A percentile compares a stretch with the other conserved stretches of the same genome.
Evolutionary conservation across 92 coral and sea anemone species (phyloP).

Genomic region (Paramuricea clavata): DNA sequence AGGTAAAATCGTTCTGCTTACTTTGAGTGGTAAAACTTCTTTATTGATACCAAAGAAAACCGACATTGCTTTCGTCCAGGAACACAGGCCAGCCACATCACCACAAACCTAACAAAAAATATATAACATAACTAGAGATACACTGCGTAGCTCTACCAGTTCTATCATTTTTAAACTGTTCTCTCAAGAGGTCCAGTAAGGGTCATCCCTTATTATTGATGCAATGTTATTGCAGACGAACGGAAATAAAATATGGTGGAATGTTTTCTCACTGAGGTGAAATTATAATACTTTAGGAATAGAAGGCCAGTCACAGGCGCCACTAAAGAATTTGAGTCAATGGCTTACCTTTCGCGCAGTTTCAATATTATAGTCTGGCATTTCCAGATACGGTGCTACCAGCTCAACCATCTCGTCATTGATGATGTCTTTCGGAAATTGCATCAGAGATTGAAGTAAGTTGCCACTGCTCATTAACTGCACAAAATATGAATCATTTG

Average conservation of each 20-base stretch:
- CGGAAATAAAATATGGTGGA: too few relatives aligned
- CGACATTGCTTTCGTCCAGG: constrained; percentile 97
- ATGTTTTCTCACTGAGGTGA: too few relatives aligned
- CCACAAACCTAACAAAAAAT: constrained; percentile 85
- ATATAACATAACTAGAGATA: not conserved
- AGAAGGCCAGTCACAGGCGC: too few relatives aligned
- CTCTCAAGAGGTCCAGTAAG: too few relatives aligned
- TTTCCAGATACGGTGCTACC: constrained; percentile 89
- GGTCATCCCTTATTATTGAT: too few relatives aligned
- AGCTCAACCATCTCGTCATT: constrained; percentile 95
- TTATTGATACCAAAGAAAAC: constrained; percentile 95
- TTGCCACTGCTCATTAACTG: constrained; percentile 95
- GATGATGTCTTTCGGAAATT: constrained; percentile 90
- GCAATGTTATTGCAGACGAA: too few relatives aligned
- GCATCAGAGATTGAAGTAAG: constrained; percentile 79
- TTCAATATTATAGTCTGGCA: constrained; percentile 91
- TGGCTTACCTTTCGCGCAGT: constrained; percentile 89
- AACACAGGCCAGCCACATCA: constrained; percentile 97
- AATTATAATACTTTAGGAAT: too few relatives aligned
- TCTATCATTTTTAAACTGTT: too few relatives aligned
- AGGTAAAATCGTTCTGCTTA: constrained; percentile 19
- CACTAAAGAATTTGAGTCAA: too few relatives aligned
- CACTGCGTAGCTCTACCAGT: too few relatives aligned
- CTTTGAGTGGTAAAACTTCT: constrained; percentile 95
- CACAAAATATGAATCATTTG: not conserved